Base-by-base conservation (phyloP, 37 sponge, comb jelly and placozoan species). In the Diacarnus erythraeanus region DNA sequence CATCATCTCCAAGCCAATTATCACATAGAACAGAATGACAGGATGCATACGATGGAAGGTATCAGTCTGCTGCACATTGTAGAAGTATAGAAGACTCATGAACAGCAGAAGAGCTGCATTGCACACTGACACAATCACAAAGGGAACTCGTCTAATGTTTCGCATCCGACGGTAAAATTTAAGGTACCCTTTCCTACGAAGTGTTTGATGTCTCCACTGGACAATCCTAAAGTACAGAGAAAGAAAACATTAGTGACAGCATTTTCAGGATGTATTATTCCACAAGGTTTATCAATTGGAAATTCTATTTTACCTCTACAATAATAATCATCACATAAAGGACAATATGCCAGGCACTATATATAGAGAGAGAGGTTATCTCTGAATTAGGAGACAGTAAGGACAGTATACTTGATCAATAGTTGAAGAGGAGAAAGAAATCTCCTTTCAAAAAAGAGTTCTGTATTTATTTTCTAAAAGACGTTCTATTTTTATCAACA, bases 161-260 rank as follows among this genome's bases (percentile, higher is more conserved):
- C 83, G 83, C 78, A 85, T 91, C 51, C 63, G 59, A 2, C 88
- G 71, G 42, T 94, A 94, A 65, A 91, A 91, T 42, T 83, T 88
- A 61, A 94, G 86, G 59, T 94, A 94, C 59, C 95, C 95, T 38
- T 82, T 81, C 61, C 79, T 83, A 0, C 95, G 72, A 23, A 87
- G 80, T 31, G 69, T 56, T 44, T 78, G 88, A 67, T 94, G 95
- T 22, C 79, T 37, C 81, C 83, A 81, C 38, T 94, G 95, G 9
- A 88, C 61, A 30, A 84, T 38, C 51, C 94, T 81, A 60, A 40
- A 72, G 12, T n/a, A n/a, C n/a, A n/a, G n/a, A n/a, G n/a, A n/a
- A n/a, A n/a, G n/a, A n/a, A n/a, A n/a, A n/a, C n/a, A n/a, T n/a
- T n/a, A n/a, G n/a, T n/a, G n/a, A n/a, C n/a, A n/a, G n/a, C n/a